Evolutionary conservation across 2,113 vertebrate species (phyloP).

Genomic region (Xiphias gladius): DNA sequence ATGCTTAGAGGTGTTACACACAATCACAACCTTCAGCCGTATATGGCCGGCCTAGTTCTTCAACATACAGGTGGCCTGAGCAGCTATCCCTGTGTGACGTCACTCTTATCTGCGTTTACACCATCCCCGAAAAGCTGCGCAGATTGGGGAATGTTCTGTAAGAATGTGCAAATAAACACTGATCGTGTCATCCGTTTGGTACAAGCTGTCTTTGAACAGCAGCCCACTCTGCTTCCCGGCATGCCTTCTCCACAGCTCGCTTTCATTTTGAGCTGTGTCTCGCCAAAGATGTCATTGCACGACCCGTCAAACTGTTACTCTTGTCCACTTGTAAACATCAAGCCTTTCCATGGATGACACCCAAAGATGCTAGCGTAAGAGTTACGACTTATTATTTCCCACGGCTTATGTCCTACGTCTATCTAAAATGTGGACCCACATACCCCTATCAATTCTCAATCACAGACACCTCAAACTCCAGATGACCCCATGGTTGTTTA

Average conservation of each 20-base stretch:
- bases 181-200: constrained; percentile 30
- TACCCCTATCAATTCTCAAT: constrained; percentile 46
- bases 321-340: background rate
- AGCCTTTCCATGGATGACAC: constrained; percentile 34
- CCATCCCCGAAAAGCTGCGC: constrained; percentile 6
- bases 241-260: constrained; percentile 17
- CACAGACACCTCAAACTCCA: constrained; percentile 78
- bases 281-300: constrained; percentile 38
- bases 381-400: constrained; percentile 53
- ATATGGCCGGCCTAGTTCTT: constrained; percentile 51
- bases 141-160: constrained; percentile 49
- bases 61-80: constrained; percentile 60
- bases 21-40: constrained; percentile 48
- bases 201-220: constrained; percentile 42
- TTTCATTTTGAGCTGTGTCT: constrained; percentile 63
- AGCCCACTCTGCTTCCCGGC: constrained; percentile 45
- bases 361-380: constrained; percentile 20
- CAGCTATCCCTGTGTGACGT: constrained; percentile 25
- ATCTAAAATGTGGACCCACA: constrained; percentile 13
- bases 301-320: constrained; percentile 46
- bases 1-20: constrained; percentile 44
- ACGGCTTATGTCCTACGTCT: constrained; percentile 21
- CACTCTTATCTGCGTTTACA: constrained; percentile 57
- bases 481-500: constrained; percentile 76
- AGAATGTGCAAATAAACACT: constrained; percentile 63